Conservation (phyloP, 2,888 invertebrate species). For the Teleiodes luculella region DNA sequence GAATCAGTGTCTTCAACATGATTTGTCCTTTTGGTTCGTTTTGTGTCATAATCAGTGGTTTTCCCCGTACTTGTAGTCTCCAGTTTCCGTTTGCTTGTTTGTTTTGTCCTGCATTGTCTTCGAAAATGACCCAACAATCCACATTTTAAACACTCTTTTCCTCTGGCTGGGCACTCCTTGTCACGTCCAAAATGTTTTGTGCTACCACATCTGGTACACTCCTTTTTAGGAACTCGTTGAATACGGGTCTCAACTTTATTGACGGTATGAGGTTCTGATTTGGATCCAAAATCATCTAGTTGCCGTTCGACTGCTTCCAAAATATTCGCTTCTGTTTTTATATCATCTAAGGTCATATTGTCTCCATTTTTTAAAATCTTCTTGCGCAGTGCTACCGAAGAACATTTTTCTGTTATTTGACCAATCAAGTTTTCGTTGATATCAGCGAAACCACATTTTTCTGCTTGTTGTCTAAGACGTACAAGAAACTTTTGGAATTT, state of each 20-base stretch:
- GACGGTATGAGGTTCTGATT: too few species aligned
- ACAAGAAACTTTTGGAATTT: neutral
- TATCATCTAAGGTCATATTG: neutral
- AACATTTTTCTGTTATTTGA: neutral
- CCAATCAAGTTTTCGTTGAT: neutral
- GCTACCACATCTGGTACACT: too few species aligned
- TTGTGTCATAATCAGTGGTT: neutral
- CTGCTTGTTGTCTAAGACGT: neutral
- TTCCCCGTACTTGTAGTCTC: neutral
- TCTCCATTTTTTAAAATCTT: slow-evolving; percentile 1
- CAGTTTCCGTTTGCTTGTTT: neutral
- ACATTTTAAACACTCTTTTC: slow-evolving; percentile 19
- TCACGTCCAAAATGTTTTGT: neutral
- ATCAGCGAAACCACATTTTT: neutral
- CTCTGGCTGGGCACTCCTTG: neutral
- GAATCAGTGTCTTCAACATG: neutral
- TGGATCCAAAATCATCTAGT: neutral
- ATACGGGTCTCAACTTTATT: slow-evolving; percentile 1
- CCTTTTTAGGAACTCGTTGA: too few species aligned
- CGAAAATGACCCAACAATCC: slow-evolving; percentile 19
- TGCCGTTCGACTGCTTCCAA: neutral
- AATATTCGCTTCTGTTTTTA: slow-evolving; percentile 2
- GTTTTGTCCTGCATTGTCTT: neutral
- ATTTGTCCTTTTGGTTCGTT: slow-evolving; percentile 6
- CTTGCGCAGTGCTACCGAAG: neutral